Evolutionary conservation across 2,888 invertebrate species (phyloP).

Genomic region (Cerastoderma edule): DNA sequence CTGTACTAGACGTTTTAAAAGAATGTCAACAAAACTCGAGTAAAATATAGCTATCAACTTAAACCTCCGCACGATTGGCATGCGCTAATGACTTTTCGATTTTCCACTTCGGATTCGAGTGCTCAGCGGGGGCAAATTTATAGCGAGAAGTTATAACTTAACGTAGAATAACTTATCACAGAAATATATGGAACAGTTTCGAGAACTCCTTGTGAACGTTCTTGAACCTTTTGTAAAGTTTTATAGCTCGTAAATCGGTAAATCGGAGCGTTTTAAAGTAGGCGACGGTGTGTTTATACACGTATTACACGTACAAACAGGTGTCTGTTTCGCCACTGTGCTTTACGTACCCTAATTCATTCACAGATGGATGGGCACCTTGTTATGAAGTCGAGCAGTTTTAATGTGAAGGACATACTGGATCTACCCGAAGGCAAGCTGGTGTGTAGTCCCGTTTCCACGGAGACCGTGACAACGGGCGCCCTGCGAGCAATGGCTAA

Average conservation of each 20-base stretch:
- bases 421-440: conserved; percentile 90
- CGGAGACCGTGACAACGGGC: conserved; percentile 63
- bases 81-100: conserved; percentile 63
- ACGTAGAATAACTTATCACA: too few relatives aligned
- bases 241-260: too few relatives aligned
- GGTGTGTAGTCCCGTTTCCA: conserved; percentile 72
- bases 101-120: conserved; percentile 50
- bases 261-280: too few relatives aligned
- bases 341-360: too few relatives aligned
- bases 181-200: too few relatives aligned
- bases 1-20: conserved; percentile 41
- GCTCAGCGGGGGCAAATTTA: conserved; percentile 60
- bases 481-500: conserved; percentile 60
- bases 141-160: conserved; percentile 48
- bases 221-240: too few relatives aligned
- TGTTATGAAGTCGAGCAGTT: conserved; percentile 90
- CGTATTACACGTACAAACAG: too few relatives aligned
- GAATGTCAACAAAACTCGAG: conserved; percentile 60
- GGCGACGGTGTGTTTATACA: too few relatives aligned
- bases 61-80: conserved; percentile 59
- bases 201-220: too few relatives aligned
- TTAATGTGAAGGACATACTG: conserved; percentile 96
- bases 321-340: too few relatives aligned
- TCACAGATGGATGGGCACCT: conserved; percentile 81
- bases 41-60: conserved; percentile 61